Evolutionary conservation across 2,888 invertebrate species (phyloP).

Genomic region (Lycia hirtaria): DNA sequence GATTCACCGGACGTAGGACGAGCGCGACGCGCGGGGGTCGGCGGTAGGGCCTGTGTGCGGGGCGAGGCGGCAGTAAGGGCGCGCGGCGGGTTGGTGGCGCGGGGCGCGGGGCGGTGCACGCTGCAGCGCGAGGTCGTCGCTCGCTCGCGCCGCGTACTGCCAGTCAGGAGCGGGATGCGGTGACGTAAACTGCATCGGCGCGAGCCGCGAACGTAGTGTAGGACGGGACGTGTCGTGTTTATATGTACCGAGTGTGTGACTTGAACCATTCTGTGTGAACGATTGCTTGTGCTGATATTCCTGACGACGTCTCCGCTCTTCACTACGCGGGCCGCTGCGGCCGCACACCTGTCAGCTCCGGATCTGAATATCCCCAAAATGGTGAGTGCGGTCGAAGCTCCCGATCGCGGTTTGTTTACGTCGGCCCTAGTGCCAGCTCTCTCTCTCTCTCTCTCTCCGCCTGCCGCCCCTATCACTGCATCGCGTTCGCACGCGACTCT

Average conservation of each 20-base stretch:
- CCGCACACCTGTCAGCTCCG: conserved; percentile 57
- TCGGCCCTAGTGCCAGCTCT: conserved; percentile 77
- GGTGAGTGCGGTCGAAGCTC: conserved; percentile 84
- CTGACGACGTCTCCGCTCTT: conserved; percentile 76
- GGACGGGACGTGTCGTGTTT: conserved; percentile 80
- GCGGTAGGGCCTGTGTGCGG: conserved; percentile 55
- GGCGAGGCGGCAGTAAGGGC: conserved; percentile 51
- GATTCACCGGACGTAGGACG: conserved; percentile 69
- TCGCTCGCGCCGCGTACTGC: conserved; percentile 72
- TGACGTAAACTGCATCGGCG: conserved; percentile 85
- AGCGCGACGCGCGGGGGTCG: conserved; percentile 42
- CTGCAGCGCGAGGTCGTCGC: conserved; percentile 84
- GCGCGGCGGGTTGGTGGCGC: conserved; percentile 60
- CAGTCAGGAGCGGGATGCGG: conserved; percentile 86
- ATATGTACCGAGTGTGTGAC: conserved; percentile 67
- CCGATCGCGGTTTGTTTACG: conserved; percentile 82
- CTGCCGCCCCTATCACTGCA: conserved; percentile 80
- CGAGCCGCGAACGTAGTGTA: conserved; percentile 82
- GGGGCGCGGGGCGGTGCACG: conserved; percentile 74
- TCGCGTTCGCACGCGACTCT: conserved; percentile 80
- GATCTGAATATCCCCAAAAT: conserved; percentile 78
- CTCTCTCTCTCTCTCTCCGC: conserved; percentile 79
- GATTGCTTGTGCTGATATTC: conserved; percentile 68
- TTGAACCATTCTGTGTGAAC: conserved; percentile 68
- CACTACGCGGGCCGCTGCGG: conserved; percentile 76